These are phyloP conservation scores for Spodoptera exigua DNA, from an alignment of 2,888 invertebrate species.

Conservation along the genomic window DNA sequence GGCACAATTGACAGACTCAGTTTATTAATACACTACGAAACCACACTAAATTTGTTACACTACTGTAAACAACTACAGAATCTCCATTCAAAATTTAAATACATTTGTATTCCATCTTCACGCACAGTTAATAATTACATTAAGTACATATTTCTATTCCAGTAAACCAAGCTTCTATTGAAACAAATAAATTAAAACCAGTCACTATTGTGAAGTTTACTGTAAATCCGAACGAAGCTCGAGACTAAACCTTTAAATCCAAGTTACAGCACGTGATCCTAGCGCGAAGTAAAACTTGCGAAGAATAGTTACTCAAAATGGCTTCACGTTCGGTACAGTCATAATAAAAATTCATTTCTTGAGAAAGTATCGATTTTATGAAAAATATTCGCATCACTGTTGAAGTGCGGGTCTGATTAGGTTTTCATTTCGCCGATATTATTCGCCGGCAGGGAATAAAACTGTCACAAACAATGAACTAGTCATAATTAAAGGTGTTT, in stretches of 20 bases:
- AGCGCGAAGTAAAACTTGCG: slow-evolving; percentile 22
- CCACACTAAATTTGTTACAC: background rate
- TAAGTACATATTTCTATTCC: slow-evolving; percentile 32
- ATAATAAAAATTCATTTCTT: slow-evolving; percentile 26
- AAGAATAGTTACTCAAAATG: slow-evolving; percentile 33
- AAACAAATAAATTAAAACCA: slow-evolving; percentile 49
- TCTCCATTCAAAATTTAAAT: background rate
- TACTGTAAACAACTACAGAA: slow-evolving; percentile 7
- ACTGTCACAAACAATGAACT: slow-evolving; percentile 24
- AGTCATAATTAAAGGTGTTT: slow-evolving; percentile 39
- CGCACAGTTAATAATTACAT: slow-evolving; percentile 37
- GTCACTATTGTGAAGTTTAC: slow-evolving; percentile 39
- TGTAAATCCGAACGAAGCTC: slow-evolving; percentile 40
- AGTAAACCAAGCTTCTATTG: slow-evolving; percentile 27
- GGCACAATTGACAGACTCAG: background rate
- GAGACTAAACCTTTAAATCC: slow-evolving; percentile 49
- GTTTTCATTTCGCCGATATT: slow-evolving; percentile 17
- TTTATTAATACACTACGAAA: no score
- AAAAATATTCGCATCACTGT: background rate
- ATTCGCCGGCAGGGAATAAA: slow-evolving; percentile 16
- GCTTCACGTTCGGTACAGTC: slow-evolving; percentile 29
- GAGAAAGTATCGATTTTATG: slow-evolving; percentile 28
- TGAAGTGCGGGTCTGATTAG: slow-evolving; percentile 6
- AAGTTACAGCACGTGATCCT: slow-evolving; percentile 43
- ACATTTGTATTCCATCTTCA: slow-evolving; percentile 15